Conservation (phyloP, 2,888 invertebrate genomes). For the Leptopterna dolabrata region DNA sequence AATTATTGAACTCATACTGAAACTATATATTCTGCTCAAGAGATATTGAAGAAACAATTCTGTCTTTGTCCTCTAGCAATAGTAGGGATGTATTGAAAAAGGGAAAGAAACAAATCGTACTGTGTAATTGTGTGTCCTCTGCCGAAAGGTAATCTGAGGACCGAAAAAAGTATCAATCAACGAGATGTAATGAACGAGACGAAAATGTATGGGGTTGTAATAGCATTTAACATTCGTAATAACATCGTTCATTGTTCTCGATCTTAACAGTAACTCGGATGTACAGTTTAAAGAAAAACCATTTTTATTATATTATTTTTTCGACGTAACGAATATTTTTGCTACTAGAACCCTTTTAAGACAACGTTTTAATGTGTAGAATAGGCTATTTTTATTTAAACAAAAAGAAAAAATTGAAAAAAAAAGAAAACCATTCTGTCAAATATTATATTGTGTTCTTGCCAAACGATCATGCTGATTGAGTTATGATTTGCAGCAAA, state of each 20-base stretch:
- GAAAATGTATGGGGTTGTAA: slow-evolving; percentile 23
- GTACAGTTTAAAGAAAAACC: background rate
- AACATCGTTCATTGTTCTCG: background rate
- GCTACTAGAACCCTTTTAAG: slow-evolving; percentile 32
- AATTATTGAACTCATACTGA: background rate
- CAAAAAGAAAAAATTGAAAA: background rate
- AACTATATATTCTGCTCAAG: background rate
- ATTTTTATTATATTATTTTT: slow-evolving; percentile 39
- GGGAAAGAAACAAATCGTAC: background rate
- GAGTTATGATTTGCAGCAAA: background rate
- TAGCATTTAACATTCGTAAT: slow-evolving; percentile 22
- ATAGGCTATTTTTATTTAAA: background rate
- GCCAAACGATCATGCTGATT: slow-evolving; percentile 4
- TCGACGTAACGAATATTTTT: slow-evolving; percentile 46
- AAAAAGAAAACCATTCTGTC: slow-evolving; percentile 17
- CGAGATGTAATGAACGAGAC: background rate
- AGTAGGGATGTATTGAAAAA: background rate
- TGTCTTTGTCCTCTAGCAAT: background rate
- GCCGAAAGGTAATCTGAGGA: too few species aligned
- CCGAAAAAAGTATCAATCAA: too few species aligned
- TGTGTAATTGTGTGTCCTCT: background rate
- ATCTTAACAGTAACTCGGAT: background rate
- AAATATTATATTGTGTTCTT: slow-evolving; percentile 20
- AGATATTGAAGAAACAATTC: background rate
- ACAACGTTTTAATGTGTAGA: slow-evolving; percentile 14